These are phyloP conservation scores for Gavialis gangeticus DNA, from an alignment of 2,113 vertebrate species.

Conservation along the genomic window DNA sequence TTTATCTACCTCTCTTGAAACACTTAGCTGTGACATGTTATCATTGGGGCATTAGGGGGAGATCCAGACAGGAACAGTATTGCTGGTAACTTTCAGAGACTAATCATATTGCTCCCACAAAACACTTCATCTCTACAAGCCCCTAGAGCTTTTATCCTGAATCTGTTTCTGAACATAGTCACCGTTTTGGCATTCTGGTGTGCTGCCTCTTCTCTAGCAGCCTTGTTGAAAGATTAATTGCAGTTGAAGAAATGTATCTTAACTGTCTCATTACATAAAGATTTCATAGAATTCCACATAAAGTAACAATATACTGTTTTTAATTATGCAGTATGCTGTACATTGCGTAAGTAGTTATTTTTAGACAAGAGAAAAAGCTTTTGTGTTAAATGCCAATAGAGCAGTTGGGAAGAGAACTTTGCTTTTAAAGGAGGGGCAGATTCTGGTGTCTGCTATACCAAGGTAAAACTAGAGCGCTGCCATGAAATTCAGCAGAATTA, in stretches of 20 bases:
- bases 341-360: slow-evolving; percentile 52
- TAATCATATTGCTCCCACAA: slow-evolving; percentile 16
- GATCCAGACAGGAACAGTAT: not conserved
- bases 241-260: slow-evolving; percentile 62
- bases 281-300: slow-evolving; percentile 63
- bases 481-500: not conserved
- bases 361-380: slow-evolving; percentile 56
- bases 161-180: slow-evolving; percentile 30
- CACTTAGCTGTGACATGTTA: not conserved
- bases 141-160: slow-evolving; percentile 2
- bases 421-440: not conserved
- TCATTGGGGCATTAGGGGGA: slow-evolving; percentile 8
- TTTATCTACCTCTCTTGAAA: slow-evolving; percentile 13
- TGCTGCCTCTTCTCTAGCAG: slow-evolving; percentile 31
- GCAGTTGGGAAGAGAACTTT: not conserved
- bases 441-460: not conserved
- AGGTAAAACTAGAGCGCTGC: not conserved
- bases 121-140: slow-evolving; percentile 49
- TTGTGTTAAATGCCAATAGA: slow-evolving; percentile 45
- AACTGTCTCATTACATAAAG: slow-evolving; percentile 72
- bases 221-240: slow-evolving; percentile 67
- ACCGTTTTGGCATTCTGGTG: slow-evolving; percentile 47
- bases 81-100: slow-evolving; percentile 41
- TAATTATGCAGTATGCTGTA: slow-evolving; percentile 66
- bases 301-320: slow-evolving; percentile 55